Evolutionary conservation across 2,797 vertebrate genomes (phyloP), one percentile per base, ranked within the genome.

Genomic region (Champsocephalus esox): DNA sequence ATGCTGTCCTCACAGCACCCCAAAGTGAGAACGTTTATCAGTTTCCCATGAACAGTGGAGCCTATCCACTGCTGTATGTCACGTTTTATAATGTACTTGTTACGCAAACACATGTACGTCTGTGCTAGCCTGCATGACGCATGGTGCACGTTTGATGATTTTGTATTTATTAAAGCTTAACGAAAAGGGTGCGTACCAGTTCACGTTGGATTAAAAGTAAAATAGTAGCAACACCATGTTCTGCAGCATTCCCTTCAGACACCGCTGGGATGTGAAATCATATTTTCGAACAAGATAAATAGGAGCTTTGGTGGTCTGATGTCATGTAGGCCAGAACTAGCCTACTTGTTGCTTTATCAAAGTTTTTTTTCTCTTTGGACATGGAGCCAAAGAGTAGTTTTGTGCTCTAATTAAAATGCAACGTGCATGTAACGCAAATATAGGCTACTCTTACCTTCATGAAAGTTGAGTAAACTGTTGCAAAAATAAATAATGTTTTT

Each of bases 1-100:
- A 70, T 12, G 76, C 82, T 89, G 89, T 90, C 91, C 91, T 92
- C 83, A 91, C 73, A 90, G 69, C 73, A 91, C 87, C 89, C 73
- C 86, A 44, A 73, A 85, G 71, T 67, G 68, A 71, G 60, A 82
- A 85, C 87, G 80, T 90, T 89, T 59, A 76, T 73, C 68, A 58
- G 77, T 85, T 85, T 83, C 51, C 57, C 52, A n/a, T 54, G 49
- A 81, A 70, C 65, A 79, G 56, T 49, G 46, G 6, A 76, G 75
- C 63, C 45, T 28, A 14, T 49, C 63, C 65, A 50, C 74, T 65
- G 79, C 75, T 72, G 4, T 66, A 71, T 74, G 12, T 74, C 75
- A 83, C 64, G 43, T 82, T 84, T 66, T 56, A 69, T 49, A 12
- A 82, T 87, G 82, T 82, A 66, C 82, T 83, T 86, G 88, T 77